Conservation (phyloP, 1,140 invertebrate species). For the Whitmania pigra region DNA sequence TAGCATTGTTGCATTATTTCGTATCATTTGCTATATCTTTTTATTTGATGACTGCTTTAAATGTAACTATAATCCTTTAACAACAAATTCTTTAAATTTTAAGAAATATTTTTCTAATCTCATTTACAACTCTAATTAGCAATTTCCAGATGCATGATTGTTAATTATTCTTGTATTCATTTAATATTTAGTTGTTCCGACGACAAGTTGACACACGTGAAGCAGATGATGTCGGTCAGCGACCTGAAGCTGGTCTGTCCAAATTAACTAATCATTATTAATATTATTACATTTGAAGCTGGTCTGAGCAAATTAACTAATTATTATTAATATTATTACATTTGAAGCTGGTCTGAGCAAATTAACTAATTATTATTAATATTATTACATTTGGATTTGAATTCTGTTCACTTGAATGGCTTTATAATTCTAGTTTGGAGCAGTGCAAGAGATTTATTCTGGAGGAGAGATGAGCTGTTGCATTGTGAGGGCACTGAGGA, state of each 20-base stretch:
- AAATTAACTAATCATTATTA: background rate
- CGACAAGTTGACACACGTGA: background rate
- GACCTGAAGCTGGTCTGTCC: background rate
- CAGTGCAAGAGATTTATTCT: background rate
- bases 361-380: background rate
- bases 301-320: background rate
- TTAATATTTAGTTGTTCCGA: background rate
- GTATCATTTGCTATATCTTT: no score
- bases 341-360: background rate
- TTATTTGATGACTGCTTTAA: no score
- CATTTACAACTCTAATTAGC: no score
- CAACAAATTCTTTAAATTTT: background rate
- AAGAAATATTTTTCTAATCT: background rate
- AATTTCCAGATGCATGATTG: background rate
- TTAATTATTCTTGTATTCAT: slow-evolving; percentile 3
- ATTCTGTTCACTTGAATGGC: background rate
- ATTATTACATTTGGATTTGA: no score
- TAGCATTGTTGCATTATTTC: no score
- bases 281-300: background rate
- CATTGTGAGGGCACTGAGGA: background rate
- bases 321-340: background rate
- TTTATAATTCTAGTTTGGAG: slow-evolving; percentile 22
- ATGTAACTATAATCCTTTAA: no score
- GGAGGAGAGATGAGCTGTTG: background rate
- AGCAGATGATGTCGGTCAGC: background rate